Evolutionary conservation across 2,888 invertebrate genomes (phyloP).

Genomic region (Nymphalis polychloros): DNA sequence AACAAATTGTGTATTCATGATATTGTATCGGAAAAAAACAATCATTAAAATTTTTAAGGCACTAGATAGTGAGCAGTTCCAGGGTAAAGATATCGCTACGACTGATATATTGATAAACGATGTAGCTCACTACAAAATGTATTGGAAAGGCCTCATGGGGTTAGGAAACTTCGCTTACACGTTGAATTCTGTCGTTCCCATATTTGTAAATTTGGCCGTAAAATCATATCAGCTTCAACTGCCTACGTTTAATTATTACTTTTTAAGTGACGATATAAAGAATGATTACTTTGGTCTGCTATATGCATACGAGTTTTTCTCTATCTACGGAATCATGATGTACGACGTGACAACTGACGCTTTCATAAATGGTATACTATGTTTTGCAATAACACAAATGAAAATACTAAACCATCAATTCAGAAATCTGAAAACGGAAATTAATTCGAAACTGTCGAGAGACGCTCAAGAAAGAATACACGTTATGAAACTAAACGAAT

Average conservation of each 20-base stretch:
- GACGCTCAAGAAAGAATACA: conserved; percentile 8
- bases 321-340: conserved; percentile 28
- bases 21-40: conserved; percentile 11
- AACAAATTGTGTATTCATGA: conserved; percentile 35
- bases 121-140: conserved; percentile 19
- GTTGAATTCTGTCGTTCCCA: conserved; percentile 15
- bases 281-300: conserved; percentile 15
- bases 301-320: conserved; percentile 21
- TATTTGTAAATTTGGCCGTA: conserved; percentile 12
- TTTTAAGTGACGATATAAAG: conserved; percentile 19
- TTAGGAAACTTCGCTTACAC: conserved; percentile 22
- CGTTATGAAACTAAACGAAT: conserved; percentile 19
- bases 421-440: conserved; percentile 4
- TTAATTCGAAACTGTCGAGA: conserved; percentile 3
- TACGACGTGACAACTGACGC: conserved; percentile 15
- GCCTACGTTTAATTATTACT: conserved; percentile 27
- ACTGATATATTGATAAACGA: conserved; percentile 10
- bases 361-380: conserved; percentile 24
- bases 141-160: conserved; percentile 17
- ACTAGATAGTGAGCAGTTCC: conserved; percentile 23
- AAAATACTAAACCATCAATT: conserved; percentile 17
- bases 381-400: conserved; percentile 25
- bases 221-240: conserved; percentile 19
- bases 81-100: conserved; percentile 18
- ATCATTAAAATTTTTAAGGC: conserved; percentile 19